Base-by-base conservation (phyloP, 2,888 invertebrate genomes). In the Polyploca ridens region DNA sequence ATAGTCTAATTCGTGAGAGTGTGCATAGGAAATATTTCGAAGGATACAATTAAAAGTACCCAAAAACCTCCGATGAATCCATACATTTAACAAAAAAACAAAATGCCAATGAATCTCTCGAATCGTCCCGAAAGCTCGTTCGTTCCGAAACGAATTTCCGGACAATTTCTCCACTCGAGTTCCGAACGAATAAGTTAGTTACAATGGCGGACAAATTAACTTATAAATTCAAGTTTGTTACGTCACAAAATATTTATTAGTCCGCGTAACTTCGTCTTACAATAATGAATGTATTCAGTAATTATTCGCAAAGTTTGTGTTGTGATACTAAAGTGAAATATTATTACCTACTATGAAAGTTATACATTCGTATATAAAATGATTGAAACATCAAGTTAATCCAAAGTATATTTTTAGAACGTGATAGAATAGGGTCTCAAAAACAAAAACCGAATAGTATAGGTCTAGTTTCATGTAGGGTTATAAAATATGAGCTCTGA, bases 91-190 rank as follows among this genome's bases (percentile, higher is more conserved):
- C 10, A 68, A 58, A 65, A 68, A 7, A 63, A 66, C 64, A 64
- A 67, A 67, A 64, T 61, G 64, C 65, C 64, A 38, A 67, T 57
- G 38, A 64, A 70, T 69, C 70, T 69, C 70, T 69, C 69, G 64
- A 59, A 62, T 59, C 19, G 61, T 19, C 5, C 19, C 33, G 61
- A 61, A 59, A 61, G 61, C 61, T 16, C 27, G 61, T 16, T 61
- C 61, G 41, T 69, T 72, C 66, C 62, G 63, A 69, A 76, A 66
- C 69, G 73, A 78, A 77, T 81, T 82, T 80, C 75, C 71, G 71
- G 71, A 72, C 82, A 79, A 76, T 70, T 69, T 66, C 72, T 68
- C 68, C 69, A 66, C 69, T 61, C 60, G 64, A 64, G 62, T 64
- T 41, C 44, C 63, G 57, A 64, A 64, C 63, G 70, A 70, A 69